Evolutionary conservation across 2,888 invertebrate species (phyloP).

Genomic region (Sympetrum striolatum): DNA sequence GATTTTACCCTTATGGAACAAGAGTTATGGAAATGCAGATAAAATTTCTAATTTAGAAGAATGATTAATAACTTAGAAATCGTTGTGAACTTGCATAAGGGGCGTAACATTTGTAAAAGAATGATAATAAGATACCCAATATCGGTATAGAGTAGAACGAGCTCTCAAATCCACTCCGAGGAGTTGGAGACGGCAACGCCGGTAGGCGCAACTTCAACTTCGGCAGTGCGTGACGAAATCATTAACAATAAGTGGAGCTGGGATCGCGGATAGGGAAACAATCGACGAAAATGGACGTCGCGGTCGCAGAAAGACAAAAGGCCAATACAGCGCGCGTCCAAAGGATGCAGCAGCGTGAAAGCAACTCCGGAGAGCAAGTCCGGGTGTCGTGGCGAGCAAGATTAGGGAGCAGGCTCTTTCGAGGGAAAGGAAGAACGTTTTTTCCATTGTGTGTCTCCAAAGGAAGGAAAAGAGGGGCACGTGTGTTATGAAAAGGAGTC

Average conservation of each 20-base stretch:
- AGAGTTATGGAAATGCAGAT: no score
- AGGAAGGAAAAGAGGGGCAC: not conserved
- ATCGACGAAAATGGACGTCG: not conserved
- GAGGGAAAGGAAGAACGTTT: not conserved
- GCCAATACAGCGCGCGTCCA: not conserved
- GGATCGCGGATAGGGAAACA: not conserved
- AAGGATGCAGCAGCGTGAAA: not conserved
- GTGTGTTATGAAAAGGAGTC: not conserved
- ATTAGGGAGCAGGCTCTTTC: not conserved
- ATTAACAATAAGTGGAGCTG: not conserved
- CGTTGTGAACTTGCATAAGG: no score
- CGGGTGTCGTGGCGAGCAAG: not conserved
- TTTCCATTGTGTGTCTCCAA: slow-evolving; percentile 1
- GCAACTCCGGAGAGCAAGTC: not conserved
- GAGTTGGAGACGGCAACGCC: no score
- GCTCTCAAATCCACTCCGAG: no score
- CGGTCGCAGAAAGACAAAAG: not conserved
- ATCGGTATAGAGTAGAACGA: no score
- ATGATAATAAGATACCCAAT: no score
- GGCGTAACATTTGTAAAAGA: no score
- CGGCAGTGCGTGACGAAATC: not conserved
- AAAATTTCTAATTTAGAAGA: no score
- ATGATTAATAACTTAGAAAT: not conserved
- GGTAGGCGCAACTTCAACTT: not conserved
- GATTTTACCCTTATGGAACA: no score